Percentiles rank a stretch among this genome's conserved stretches.
phyloP scores from a whole-genome alignment of 2,797 vertebrate species.

The Telmatherina bonti region DNA sequence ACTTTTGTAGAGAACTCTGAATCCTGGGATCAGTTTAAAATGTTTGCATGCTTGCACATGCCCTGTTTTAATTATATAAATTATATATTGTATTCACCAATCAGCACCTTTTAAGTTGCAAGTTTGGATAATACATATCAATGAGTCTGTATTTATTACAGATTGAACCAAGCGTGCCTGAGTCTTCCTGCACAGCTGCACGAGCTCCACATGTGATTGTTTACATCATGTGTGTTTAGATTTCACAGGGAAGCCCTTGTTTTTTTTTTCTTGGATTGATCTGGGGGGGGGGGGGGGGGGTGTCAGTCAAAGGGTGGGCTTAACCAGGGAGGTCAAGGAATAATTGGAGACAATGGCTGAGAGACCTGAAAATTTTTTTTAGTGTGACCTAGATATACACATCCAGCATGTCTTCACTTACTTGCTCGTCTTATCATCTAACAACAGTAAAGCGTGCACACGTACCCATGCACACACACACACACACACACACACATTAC shows the following conservation, averaged over 20 bases:
- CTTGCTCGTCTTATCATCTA: constrained; percentile 29
- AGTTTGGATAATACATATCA: background rate
- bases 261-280: constrained; percentile 10
- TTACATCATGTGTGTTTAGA: constrained; percentile 51
- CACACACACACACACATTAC: constrained; percentile 24
- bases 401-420: constrained; percentile 14
- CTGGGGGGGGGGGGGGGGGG: constrained; percentile 39
- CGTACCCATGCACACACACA: constrained; percentile 10
- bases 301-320: constrained; percentile 26
- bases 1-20: background rate
- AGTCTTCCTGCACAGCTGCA: constrained; percentile 40
- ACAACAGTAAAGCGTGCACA: constrained; percentile 14
- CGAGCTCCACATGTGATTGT: constrained; percentile 48
- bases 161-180: background rate
- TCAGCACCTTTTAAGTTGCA: background rate
- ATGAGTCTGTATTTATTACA: background rate
- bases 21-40: background rate
- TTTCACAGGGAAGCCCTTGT: constrained; percentile 44
- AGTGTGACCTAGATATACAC: constrained; percentile 13
- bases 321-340: constrained; percentile 26
- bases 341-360: constrained; percentile 25
- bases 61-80: constrained; percentile 6
- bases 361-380: background rate
- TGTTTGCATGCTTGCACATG: constrained; percentile 17
- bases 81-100: constrained; percentile 7